Percentiles rank a stretch among this genome's conserved stretches.
These are phyloP conservation scores for Ips typographus DNA, from an alignment of 1,140 invertebrate species.

Conservation along the genomic window DNA sequence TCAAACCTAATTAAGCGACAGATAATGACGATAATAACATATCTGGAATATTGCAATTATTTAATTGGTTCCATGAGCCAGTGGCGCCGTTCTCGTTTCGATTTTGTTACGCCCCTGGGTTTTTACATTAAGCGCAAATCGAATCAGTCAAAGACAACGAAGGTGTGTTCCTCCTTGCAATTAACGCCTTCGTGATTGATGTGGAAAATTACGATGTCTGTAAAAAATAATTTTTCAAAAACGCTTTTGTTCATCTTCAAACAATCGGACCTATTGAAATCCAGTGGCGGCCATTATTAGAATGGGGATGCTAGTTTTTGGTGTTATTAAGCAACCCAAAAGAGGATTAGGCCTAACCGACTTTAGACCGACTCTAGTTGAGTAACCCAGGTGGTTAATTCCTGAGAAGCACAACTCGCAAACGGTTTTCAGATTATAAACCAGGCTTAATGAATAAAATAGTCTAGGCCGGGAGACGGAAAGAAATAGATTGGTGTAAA, in stretches of 20 bases:
- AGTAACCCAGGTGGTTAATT: background rate
- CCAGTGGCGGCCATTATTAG: background rate
- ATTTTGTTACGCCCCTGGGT: background rate
- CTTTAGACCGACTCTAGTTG: background rate
- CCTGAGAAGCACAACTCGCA: too few relatives aligned
- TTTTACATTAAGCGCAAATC: slow-evolving; percentile 10
- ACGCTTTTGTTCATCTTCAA: background rate
- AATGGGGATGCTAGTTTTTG: background rate
- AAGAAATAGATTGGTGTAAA: background rate
- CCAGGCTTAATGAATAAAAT: too few relatives aligned
- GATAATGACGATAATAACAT: slow-evolving; percentile 15
- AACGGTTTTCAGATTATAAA: too few relatives aligned
- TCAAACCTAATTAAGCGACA: slow-evolving; percentile 12
- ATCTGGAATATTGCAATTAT: slow-evolving; percentile 10
- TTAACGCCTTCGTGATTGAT: slow-evolving; percentile 29
- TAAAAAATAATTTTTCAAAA: slow-evolving; percentile 12
- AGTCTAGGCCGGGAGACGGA: too few relatives aligned
- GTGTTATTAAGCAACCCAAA: background rate
- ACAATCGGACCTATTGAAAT: background rate
- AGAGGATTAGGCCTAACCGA: too few relatives aligned
- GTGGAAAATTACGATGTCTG: slow-evolving; percentile 18
- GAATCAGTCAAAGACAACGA: slow-evolving; percentile 7
- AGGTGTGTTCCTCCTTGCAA: slow-evolving; percentile 18
- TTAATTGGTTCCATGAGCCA: slow-evolving; percentile 4
- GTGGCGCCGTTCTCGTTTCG: background rate